These are phyloP conservation scores for Chaetura pelagica DNA, from an alignment of 2,113 vertebrate species.

Conservation along the genomic window DNA sequence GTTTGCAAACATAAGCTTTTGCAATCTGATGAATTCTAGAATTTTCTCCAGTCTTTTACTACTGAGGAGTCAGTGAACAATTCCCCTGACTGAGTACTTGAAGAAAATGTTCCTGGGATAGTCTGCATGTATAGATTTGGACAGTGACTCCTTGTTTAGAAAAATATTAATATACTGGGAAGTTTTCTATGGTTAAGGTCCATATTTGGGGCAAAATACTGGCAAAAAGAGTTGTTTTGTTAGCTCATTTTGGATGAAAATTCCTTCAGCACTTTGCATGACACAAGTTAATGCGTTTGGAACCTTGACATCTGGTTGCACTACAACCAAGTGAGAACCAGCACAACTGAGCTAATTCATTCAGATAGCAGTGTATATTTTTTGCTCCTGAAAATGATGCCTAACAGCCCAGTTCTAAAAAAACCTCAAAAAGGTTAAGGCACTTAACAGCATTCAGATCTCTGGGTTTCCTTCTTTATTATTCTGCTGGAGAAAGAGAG, in stretches of 20 bases:
- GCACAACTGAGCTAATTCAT: conserved; percentile 16
- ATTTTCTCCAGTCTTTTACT: neutral
- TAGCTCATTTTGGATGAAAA: neutral
- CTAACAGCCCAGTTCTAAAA: conserved; percentile 15
- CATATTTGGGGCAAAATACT: neutral
- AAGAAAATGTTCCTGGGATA: fast-evolving
- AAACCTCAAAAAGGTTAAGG: neutral
- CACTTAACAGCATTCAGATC: conserved; percentile 8
- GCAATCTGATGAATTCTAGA: neutral
- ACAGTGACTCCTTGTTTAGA: neutral
- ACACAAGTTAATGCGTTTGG: conserved; percentile 47
- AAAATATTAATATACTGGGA: neutral
- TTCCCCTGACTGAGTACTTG: neutral
- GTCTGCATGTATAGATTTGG: neutral
- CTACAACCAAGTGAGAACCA: conserved; percentile 44
- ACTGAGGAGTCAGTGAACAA: neutral
- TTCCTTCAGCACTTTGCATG: neutral
- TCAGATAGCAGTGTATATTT: conserved; percentile 57
- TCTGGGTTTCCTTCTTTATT: conserved; percentile 20
- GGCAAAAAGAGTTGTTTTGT: neutral
- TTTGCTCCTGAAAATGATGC: conserved; percentile 38
- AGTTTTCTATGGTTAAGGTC: neutral
- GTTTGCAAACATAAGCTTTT: neutral
- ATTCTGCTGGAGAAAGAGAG: conserved; percentile 24
- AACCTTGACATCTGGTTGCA: conserved; percentile 36